Base-by-base conservation (phyloP, 2,797 vertebrate species). In the Tapera naevia region DNA sequence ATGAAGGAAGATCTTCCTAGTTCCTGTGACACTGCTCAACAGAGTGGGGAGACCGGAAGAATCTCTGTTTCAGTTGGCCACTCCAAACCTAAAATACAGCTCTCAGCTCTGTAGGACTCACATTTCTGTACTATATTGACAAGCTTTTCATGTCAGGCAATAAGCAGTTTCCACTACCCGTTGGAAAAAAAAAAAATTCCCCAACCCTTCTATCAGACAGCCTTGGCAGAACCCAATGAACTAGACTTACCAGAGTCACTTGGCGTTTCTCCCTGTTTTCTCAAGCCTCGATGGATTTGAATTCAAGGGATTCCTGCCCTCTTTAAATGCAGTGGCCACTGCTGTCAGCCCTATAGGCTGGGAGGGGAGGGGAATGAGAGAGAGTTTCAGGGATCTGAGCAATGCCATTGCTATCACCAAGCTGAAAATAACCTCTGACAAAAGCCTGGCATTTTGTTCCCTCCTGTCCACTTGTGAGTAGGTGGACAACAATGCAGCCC, bases 341-440 rank as follows among this genome's bases (percentile, higher is more conserved):
- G 56, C 92, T 81, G 73, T 51, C 65, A 21, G 94, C 93, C 94
- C 75, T 85, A 13, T 78, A 76, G 69, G 91, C 91, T 58, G 91
- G 84, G 94, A 96, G 60, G 93, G 98, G 96, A 94, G 96, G 96
- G 92, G 88, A 84, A 18, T 17, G 86, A 80, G 91, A 65, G 93
- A 91, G 96, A 91, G 94, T 94, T 97, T 91, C 89, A 88, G 97
- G 97, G 97, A 95, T 95, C 85, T 93, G 94, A 98, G 97, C 96
- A 96, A 97, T 97, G 91, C 96, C 94, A 86, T 73, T 94, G 97
- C 97, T 98, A 97, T 98, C 98, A 96, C 57, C 65, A 12, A 60
- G 95, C 97, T 91, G 89, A 98, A 98, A 98, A 98, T 98, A 98
- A 91, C 97, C 88, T 78, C 86, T 98, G 98, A 98, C 97, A 97